Percentiles rank a stretch among this genome's conserved stretches.
Conservation (phyloP, 2,113 vertebrate species). For the Entomyzon cyanotis region DNA sequence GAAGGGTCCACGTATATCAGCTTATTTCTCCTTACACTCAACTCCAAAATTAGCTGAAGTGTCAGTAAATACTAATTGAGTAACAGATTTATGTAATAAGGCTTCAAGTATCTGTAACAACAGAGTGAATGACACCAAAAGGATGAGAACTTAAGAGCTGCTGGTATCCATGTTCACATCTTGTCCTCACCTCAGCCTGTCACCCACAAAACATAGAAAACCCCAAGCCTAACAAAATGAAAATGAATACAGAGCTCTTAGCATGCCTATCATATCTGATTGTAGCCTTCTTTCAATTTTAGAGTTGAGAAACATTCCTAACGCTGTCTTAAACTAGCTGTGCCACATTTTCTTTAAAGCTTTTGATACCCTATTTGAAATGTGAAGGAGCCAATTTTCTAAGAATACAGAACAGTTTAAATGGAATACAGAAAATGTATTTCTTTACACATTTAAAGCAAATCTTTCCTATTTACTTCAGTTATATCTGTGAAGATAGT, state of each 20-base stretch:
- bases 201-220: neutral
- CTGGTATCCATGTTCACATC: neutral
- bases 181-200: accelerated
- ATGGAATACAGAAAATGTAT: neutral
- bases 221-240: neutral
- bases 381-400: accelerated
- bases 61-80: neutral
- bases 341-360: neutral
- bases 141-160: neutral
- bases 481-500: neutral
- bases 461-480: neutral
- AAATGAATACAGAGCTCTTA: neutral
- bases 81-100: neutral
- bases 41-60: neutral
- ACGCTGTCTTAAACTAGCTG: neutral
- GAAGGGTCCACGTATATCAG: neutral
- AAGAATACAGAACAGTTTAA: neutral
- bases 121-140: neutral
- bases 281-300: neutral
- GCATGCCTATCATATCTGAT: neutral
- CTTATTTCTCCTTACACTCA: neutral
- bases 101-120: neutral
- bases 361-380: neutral
- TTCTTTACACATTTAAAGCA: neutral
- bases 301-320: neutral